These are phyloP conservation scores for Pachliopta kotzebuea DNA, from an alignment of 2,888 invertebrate genomes.

Conservation along the genomic window DNA sequence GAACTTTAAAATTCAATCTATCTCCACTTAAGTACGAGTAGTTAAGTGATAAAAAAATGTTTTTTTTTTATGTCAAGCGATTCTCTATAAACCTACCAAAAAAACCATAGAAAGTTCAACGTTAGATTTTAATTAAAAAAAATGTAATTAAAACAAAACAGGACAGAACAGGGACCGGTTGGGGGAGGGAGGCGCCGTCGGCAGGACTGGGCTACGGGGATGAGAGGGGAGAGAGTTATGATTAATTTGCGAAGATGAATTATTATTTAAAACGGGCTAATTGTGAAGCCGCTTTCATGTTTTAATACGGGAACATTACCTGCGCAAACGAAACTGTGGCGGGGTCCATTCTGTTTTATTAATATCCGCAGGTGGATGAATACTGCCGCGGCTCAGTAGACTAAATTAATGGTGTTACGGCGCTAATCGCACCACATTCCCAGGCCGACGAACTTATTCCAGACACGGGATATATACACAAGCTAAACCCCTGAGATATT, in stretches of 20 bases:
- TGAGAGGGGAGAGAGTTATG: too few species aligned
- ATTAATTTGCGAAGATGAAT: slow-evolving; percentile 26
- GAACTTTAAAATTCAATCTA: too few species aligned
- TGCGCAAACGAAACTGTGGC: slow-evolving; percentile 17
- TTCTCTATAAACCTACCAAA: too few species aligned
- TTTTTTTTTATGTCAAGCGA: too few species aligned
- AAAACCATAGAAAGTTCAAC: too few species aligned
- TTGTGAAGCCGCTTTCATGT: slow-evolving; percentile 24
- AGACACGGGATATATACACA: slow-evolving; percentile 16
- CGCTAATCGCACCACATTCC: slow-evolving; percentile 24
- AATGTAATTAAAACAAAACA: slow-evolving; percentile 3
- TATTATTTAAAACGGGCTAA: slow-evolving; percentile 23
- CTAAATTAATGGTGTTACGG: slow-evolving; percentile 29
- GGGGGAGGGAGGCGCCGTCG: too few species aligned
- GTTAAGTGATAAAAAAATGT: too few species aligned
- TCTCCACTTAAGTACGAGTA: too few species aligned
- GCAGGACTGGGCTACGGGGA: too few species aligned
- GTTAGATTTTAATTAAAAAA: background rate
- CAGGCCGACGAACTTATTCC: slow-evolving; percentile 27
- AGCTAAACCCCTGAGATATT: slow-evolving; percentile 5
- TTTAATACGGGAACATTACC: slow-evolving; percentile 26
- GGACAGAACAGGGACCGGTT: too few species aligned
- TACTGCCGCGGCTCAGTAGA: slow-evolving; percentile 18
- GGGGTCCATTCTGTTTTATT: slow-evolving; percentile 27
- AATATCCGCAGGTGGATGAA: slow-evolving; percentile 28